Evolutionary conservation across 2,888 invertebrate species (phyloP).

Genomic region (Cephus pulcher): DNA sequence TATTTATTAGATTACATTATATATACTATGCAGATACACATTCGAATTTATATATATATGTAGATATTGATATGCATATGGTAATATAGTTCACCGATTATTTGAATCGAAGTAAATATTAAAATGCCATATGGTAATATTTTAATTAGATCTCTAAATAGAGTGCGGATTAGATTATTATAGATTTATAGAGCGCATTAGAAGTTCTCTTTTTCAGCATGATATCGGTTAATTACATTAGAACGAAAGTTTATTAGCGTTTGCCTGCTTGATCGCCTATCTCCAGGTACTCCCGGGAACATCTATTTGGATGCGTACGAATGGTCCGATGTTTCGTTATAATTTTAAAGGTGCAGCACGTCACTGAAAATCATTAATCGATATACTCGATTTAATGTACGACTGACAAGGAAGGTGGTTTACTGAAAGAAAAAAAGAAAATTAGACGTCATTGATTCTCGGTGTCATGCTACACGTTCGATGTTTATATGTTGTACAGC

Average conservation of each 20-base stretch:
- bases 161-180: background rate
- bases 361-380: background rate
- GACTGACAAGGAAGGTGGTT: constrained; percentile 15
- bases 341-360: background rate
- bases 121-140: background rate
- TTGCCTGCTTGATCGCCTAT: constrained; percentile 23
- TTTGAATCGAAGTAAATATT: background rate
- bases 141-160: background rate
- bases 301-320: constrained; percentile 26
- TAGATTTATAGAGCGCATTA: constrained; percentile 28
- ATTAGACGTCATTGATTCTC: background rate
- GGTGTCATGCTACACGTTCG: background rate
- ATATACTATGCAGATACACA: background rate
- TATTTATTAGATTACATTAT: constrained; percentile 1
- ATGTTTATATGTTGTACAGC: background rate
- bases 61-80: background rate
- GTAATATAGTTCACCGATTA: background rate
- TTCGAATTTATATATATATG: background rate
- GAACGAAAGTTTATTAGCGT: constrained; percentile 1
- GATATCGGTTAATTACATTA: constrained; percentile 4
- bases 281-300: constrained; percentile 15
- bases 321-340: constrained; percentile 18
- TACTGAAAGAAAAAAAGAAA: background rate
- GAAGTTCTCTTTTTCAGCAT: constrained; percentile 32
- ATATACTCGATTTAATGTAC: background rate